Base-by-base conservation (phyloP, 2,888 invertebrate genomes). In the Coleophora deauratella region DNA sequence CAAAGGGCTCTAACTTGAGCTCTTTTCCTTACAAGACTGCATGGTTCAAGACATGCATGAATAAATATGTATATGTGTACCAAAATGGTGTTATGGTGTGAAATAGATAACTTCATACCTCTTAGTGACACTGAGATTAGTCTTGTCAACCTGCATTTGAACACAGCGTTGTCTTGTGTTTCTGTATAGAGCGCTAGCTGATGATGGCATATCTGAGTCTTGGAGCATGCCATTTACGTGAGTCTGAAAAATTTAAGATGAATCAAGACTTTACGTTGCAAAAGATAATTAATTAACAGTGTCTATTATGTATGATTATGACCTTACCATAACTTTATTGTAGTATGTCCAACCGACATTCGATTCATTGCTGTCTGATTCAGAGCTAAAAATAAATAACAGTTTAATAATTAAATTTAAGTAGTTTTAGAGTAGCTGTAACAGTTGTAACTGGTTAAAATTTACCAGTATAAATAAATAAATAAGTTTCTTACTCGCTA, bases 261-360 rank as follows among this genome's bases (percentile, higher is more conserved):
- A n/a, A n/a, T n/a, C n/a, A n/a, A n/a, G n/a, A n/a, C n/a, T n/a
- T n/a, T n/a, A n/a, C n/a, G n/a, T n/a, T n/a, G n/a, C 14, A 32
- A 39, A 35, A 44, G 46, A 9, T 10, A 43, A 21, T 21, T 21
- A 21, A 3, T 21, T 21, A 21, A 21, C 21, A 21, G 6, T 21
- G 6, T 21, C 6, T 3, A 21, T 21, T 21, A 6, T 21, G 21
- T 21, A 21, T 6, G 3, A 6, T 4, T 21, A 21, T 21, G 21
- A 37, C 2, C 66, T 75, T 72, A 89, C 90, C 86, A 92, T 88
- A 44, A 92, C 89, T 79, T 91, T 91, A 57, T 91, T 89, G 57
- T 91, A 92, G 64, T 92, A 89, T 3, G 91, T 91, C 88, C 90
- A 90, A 47, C 91, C 91, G 52, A 90, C 84, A 65, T 89, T 88